Percentiles rank a stretch among this genome's conserved stretches.
Evolutionary conservation across 2,113 vertebrate species (phyloP).

Genomic region (Chauna torquata): DNA sequence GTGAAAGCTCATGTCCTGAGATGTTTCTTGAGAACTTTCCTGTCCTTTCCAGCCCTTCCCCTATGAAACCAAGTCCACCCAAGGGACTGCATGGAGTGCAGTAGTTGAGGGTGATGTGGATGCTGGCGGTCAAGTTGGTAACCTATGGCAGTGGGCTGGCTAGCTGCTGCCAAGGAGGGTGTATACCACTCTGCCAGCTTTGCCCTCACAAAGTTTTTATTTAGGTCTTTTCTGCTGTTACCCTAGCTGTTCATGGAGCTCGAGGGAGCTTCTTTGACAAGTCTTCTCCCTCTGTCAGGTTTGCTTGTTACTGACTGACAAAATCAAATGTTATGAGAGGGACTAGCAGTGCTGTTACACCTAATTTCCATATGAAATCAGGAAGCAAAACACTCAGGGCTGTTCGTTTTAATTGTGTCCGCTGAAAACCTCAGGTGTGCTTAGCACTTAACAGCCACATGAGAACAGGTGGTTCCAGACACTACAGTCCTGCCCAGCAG

Average conservation of each 20-base stretch:
- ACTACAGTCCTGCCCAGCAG: not conserved
- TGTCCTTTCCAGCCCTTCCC: not conserved
- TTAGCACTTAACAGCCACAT: not conserved
- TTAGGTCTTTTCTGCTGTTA: not conserved
- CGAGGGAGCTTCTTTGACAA: not conserved
- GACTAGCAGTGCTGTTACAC: not conserved
- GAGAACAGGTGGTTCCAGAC: not conserved
- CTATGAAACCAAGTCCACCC: not conserved
- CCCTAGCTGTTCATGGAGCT: not conserved
- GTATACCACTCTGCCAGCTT: rapidly evolving
- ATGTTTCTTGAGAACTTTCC: not conserved
- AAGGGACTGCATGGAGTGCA: not conserved
- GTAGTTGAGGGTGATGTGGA: rapidly evolving
- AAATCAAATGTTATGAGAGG: not conserved
- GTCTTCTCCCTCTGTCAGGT: not conserved
- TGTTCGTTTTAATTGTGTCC: not conserved
- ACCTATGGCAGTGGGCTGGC: not conserved
- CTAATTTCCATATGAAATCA: not conserved
- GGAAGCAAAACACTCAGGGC: not conserved
- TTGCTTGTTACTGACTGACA: not conserved
- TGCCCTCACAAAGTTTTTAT: not conserved
- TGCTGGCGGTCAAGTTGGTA: not conserved
- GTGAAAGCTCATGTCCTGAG: not conserved
- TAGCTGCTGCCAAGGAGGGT: not conserved
- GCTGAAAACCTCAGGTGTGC: not conserved